Conservation (phyloP, 92 coral and sea anemone genomes). For the Phenganax subtilis region DNA sequence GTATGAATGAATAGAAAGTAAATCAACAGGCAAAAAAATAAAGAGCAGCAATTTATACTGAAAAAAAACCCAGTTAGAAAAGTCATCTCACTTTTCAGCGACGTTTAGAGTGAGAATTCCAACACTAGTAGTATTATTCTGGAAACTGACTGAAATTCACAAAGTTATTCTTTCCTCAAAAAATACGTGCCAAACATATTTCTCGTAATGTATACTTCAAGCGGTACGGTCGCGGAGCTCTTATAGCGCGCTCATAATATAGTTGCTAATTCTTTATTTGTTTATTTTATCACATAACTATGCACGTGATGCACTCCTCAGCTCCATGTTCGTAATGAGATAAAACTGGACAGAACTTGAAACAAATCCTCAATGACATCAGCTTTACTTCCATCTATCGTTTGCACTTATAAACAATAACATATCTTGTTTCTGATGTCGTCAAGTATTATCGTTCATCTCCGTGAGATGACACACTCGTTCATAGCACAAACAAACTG, state of each 20-base stretch:
- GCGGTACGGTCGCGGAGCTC: background rate
- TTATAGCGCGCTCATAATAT: background rate
- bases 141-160: background rate
- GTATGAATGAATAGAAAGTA: background rate
- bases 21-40: background rate
- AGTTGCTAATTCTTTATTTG: background rate
- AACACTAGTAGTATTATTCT: background rate
- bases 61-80: background rate
- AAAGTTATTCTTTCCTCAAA: background rate
- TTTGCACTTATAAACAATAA: slow-evolving; percentile 9
- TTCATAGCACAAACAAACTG: no score
- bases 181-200: background rate
- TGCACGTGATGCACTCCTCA: background rate
- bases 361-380: background rate
- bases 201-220: no score
- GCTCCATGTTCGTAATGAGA: background rate
- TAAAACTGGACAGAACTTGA: background rate
- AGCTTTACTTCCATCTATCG: background rate
- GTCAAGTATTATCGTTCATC: background rate
- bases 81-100: background rate
- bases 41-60: background rate
- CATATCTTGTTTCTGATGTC: background rate
- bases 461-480: no score
- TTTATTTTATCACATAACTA: background rate
- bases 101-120: background rate